Base-by-base conservation (phyloP, 2,797 vertebrate species). In the Enteromius treurensis region DNA sequence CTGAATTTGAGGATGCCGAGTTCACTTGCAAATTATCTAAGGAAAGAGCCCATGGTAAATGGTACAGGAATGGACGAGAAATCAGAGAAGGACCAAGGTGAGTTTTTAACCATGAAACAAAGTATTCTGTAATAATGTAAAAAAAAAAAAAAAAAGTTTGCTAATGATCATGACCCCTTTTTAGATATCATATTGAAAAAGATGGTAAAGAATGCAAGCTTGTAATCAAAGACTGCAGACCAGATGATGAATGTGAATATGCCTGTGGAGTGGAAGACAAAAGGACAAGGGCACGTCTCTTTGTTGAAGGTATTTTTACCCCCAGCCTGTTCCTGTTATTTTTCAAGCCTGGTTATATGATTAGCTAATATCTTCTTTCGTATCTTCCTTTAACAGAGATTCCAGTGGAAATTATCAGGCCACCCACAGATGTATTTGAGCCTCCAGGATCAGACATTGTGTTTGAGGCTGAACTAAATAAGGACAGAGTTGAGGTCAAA, bases 241-340 rank as follows among this genome's bases (percentile, higher is more conserved):
- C 97, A 51, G 96, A 99, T 81, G 98, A 99, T 90, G 98, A 99
- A 84, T 98, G 97, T 92, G 98, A 99, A 95, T 99, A 99, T 64
- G 96, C 97, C 81, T 99, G 98, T 89, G 97, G 97, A 37, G 92
- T 96, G 17, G 98, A 99, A 32, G 98, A 99, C 86, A 96, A 96
- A 85, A 96, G 96, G 91, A 96, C 96, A 68, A 96, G 96, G 90
- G 98, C 98, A 32, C 94, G 97, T 60, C 97, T 99, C 84, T 99
- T 99, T 88, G 97, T 99, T 85, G 98, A 99, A 96, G 98, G 98
- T 96, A 91, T 81, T 45, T 82, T 37, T 19, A 21, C 8, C 11
- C 17, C 26, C 13, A 69, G 19, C 1, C n/a, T 45, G 23, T 42
- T 40, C 5, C 5, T 60, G 32, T 40, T 58, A 26, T 19, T 80